phyloP scores from a whole-genome alignment of 2,888 invertebrate genomes.

The Agrotis clavis region DNA sequence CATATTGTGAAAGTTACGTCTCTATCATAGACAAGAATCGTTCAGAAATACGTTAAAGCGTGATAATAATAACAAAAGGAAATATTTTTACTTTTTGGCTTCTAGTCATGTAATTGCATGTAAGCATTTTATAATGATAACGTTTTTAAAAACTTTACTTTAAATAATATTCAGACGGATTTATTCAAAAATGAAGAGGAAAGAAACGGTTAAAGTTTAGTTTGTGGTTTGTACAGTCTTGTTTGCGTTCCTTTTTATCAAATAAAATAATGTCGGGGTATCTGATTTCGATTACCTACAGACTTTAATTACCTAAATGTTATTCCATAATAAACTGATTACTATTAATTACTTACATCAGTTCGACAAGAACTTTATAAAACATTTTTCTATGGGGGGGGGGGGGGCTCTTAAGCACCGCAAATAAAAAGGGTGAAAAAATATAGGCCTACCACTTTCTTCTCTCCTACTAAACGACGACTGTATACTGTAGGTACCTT shows the following conservation, averaged over 20 bases:
- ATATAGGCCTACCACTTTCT: not conserved
- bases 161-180: not conserved
- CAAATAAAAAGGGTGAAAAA: too few species aligned
- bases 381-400: too few species aligned
- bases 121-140: not conserved
- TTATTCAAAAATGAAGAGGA: not conserved
- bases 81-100: not conserved
- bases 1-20: slow-evolving; percentile 36
- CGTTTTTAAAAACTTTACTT: not conserved
- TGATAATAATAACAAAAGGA: not conserved
- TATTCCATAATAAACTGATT: too few species aligned
- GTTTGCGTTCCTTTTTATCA: not conserved
- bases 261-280: not conserved
- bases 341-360: too few species aligned
- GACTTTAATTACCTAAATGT: too few species aligned
- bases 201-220: not conserved
- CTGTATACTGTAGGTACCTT: not conserved
- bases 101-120: accelerated
- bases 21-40: slow-evolving; percentile 77
- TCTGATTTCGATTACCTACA: slow-evolving; percentile 5
- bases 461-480: slow-evolving; percentile 1
- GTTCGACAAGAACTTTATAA: too few species aligned
- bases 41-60: slow-evolving; percentile 63
- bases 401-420: too few species aligned
- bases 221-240: not conserved